Evolutionary conservation across 2,797 vertebrate species (phyloP), one percentile per base, ranked within the genome.

Genomic region (Tenualosa ilisha): DNA sequence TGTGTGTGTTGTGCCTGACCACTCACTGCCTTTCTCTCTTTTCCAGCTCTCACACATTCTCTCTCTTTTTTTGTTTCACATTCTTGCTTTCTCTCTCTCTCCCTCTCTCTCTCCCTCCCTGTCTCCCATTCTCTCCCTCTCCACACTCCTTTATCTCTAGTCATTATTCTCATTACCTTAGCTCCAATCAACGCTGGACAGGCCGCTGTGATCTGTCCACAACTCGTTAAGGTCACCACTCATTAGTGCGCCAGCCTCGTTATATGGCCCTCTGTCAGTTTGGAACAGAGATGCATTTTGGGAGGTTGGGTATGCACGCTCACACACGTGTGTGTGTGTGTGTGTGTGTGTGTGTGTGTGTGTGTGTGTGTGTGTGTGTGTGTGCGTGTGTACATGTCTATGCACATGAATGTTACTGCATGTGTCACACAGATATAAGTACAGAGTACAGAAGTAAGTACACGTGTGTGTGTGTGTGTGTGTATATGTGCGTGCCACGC

Each of bases 111-210:
- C 65, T 54, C 53, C 81, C 43, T 86, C 89, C 86, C 89, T 88
- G 89, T 90, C 88, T 85, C 88, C 88, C 90, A 83, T 90, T 91
- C 88, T 86, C 68, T 56, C 68, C 51, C 72, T 90, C 26, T 81
- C 83, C 83, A 15, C 43, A 68, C 84, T 43, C 51, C 89, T 86
- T 88, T 89, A 89, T 90, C 89, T 84, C 88, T 88, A 88, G 72
- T 85, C 94, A 95, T 96, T 96, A 96, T 95, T 96, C 93, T 96
- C 94, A 95, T 96, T 96, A 95, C 90, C 86, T 92, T 84, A 85
- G 89, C 91, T 95, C 94, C 95, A 94, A 95, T 96, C 95, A 96
- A 90, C 11, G 49, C 84, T 84, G 91, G 94, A 94, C 95, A 94
- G 90, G 94, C 93, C 86, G 92, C 94, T 95, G 94, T 92, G 94